Evolutionary conservation across 2,888 invertebrate species (phyloP), one percentile per base, ranked within the genome.

Genomic region (Drosophila mulleri): DNA sequence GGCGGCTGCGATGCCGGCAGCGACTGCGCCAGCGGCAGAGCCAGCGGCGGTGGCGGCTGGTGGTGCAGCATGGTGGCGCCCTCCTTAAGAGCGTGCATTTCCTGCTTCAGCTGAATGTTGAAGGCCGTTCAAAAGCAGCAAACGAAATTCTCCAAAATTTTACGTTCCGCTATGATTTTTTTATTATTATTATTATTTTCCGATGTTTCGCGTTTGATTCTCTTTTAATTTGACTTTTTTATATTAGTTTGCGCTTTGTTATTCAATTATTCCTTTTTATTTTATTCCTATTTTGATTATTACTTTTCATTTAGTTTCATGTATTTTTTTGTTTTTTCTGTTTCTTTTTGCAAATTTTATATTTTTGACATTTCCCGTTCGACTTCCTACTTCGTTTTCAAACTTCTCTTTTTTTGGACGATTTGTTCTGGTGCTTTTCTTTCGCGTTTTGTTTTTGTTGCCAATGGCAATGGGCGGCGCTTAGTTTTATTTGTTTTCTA

Each of bases 61-160:
- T 86, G 89, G 64, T 91, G 91, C 86, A 91, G 79, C 91, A 91
- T 91, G 48, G 83, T 90, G 48, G 85, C 91, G 83, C 90, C 90
- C 77, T 89, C 90, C 79, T 90, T 85, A 14, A 91, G 82, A 76
- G 85, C 83, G 80, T 90, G 91, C 88, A 91, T 88, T 80, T 87
- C 87, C 75, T 79, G 88, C 71, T 88, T 86, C 32, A 88, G 70
- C 79, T 86, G 88, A 90, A 90, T 88, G 42, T 83, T 90, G 83
- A 83, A 61, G 78, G 72, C 61, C 44, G 65, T 39, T 73, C 37
- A 11, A 50, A n/a, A 42, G 42, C 20, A 44, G 11, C 35, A 26
- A 35, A 44, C 16, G 18, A 44, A 32, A 29, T 2, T 32, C 9
- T 32, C 7, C 1, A 26, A 11, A 23, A 5, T n/a, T 14, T 39